These are phyloP conservation scores for Caenorhabditis zanzibari DNA, from an alignment of 2,888 invertebrate species.

Conservation along the genomic window DNA sequence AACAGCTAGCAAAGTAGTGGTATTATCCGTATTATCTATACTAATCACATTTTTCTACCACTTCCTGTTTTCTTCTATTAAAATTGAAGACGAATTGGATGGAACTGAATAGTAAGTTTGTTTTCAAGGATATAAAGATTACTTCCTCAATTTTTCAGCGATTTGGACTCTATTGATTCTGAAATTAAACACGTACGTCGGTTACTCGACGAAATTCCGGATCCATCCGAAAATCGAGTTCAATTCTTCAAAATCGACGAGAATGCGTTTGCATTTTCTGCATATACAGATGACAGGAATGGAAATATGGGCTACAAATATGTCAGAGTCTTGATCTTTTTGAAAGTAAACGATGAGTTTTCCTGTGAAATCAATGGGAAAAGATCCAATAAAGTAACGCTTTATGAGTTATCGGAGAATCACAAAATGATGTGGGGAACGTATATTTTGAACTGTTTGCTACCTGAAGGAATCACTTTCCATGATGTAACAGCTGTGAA, in stretches of 20 bases:
- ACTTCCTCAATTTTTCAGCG: no score
- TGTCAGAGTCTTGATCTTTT: slow-evolving; percentile 57
- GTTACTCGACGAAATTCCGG: slow-evolving; percentile 23
- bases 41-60: slow-evolving; percentile 15
- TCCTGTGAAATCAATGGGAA: slow-evolving; percentile 43
- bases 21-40: slow-evolving; percentile 14
- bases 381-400: slow-evolving; percentile 6
- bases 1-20: slow-evolving; percentile 31
- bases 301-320: slow-evolving; percentile 70
- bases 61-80: not conserved
- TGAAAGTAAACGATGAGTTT: slow-evolving; percentile 28
- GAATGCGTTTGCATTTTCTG: slow-evolving; percentile 40
- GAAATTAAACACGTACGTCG: slow-evolving; percentile 16
- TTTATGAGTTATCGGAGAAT: slow-evolving; percentile 72
- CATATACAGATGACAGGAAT: slow-evolving; percentile 56
- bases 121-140: no score
- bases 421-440: slow-evolving; percentile 58
- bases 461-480: slow-evolving; percentile 44
- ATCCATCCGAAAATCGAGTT: slow-evolving; percentile 26
- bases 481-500: slow-evolving; percentile 33
- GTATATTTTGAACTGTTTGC: slow-evolving; percentile 66
- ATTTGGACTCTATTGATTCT: not conserved
- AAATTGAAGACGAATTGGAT: not conserved
- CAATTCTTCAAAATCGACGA: slow-evolving; percentile 44
- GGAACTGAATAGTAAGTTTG: slow-evolving; percentile 15